Conservation (phyloP, 2,888 invertebrate species). For the Chorisops tibialis region DNA sequence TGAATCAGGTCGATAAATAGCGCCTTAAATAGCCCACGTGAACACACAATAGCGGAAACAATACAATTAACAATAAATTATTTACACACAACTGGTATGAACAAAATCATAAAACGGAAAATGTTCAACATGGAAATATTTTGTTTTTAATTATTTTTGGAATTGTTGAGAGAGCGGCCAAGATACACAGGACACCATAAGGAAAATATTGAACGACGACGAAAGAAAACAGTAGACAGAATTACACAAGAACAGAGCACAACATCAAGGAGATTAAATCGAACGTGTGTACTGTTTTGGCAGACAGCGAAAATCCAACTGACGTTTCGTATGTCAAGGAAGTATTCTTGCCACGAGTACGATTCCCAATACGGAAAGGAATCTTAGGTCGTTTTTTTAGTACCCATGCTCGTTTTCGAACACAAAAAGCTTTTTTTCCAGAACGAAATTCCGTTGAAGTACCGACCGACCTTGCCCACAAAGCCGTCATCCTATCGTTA, state of each 20-base stretch:
- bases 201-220: not conserved
- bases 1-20: constrained; percentile 9
- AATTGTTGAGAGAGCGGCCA: not conserved
- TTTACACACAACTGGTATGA: not conserved
- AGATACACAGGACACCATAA: not conserved
- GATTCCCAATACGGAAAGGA: not conserved
- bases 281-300: constrained; percentile 31
- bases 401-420: no score
- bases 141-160: no score
- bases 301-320: constrained; percentile 36
- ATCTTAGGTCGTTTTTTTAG: no score
- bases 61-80: constrained; percentile 12
- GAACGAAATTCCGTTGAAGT: no score
- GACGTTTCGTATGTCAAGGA: constrained; percentile 25
- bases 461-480: no score
- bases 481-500: no score
- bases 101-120: not conserved
- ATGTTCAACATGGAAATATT: not conserved
- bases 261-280: constrained; percentile 30
- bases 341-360: constrained; percentile 15
- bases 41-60: not conserved
- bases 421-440: no score
- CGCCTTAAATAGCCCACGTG: constrained; percentile 3
- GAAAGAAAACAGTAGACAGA: not conserved
- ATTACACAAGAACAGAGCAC: constrained; percentile 12